phyloP scores from a whole-genome alignment of 2,888 invertebrate genomes.

The Parasteatoda lunata region DNA sequence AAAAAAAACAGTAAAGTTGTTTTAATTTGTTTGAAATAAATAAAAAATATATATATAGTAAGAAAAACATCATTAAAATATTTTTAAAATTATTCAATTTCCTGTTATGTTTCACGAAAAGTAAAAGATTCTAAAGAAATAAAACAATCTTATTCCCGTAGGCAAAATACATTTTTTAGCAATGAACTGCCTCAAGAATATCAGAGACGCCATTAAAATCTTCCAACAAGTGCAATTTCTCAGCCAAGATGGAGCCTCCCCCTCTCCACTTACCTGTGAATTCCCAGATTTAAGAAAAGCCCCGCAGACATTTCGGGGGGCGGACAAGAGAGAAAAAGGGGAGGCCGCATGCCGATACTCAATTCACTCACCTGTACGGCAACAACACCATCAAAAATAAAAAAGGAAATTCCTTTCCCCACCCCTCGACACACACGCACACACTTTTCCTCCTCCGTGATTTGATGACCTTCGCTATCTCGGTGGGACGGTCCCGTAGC shows the following conservation, averaged over 20 bases:
- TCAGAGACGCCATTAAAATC: not conserved
- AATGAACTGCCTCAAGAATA: not conserved
- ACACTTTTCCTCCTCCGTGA: constrained; percentile 31
- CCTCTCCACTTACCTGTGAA: constrained; percentile 1
- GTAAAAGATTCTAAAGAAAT: too few relatives aligned
- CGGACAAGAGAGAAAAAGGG: constrained; percentile 4
- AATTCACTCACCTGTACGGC: constrained; percentile 51
- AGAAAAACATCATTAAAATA: too few relatives aligned
- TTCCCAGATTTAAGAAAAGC: constrained; percentile 25
- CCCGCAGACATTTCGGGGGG: constrained; percentile 24
- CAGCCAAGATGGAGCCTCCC: not conserved
- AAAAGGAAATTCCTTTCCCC: constrained; percentile 25
- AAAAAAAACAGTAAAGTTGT: too few relatives aligned
- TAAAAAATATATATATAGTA: too few relatives aligned
- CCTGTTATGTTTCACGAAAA: too few relatives aligned
- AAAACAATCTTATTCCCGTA: too few relatives aligned
- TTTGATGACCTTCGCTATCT: constrained; percentile 61
- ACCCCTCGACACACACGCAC: constrained; percentile 12
- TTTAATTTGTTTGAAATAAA: too few relatives aligned
- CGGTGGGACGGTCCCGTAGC: constrained; percentile 67
- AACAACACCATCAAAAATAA: constrained; percentile 21
- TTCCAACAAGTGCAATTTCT: not conserved
- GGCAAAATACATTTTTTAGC: not conserved
- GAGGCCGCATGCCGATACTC: constrained; percentile 50
- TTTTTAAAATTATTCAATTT: too few relatives aligned